Conservation (phyloP, 2,797 vertebrate species). For the Threskiornis aethiopicus region DNA sequence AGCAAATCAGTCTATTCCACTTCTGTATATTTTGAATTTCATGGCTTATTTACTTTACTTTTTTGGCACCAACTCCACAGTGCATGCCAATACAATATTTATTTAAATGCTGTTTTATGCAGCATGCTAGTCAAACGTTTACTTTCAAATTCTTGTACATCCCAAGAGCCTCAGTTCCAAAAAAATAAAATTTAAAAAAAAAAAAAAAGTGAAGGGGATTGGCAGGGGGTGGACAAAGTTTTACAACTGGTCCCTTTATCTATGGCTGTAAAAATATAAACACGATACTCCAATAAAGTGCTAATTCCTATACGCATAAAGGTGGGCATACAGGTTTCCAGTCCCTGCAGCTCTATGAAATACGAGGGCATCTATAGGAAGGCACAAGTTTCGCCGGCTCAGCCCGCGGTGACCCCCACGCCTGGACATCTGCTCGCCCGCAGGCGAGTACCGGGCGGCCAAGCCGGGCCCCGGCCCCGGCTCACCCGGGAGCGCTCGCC, state of each 20-base stretch:
- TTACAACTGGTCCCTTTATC: slow-evolving; percentile 72
- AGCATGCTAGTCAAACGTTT: slow-evolving; percentile 69
- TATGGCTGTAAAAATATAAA: slow-evolving; percentile 57
- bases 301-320: not conserved
- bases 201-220: not conserved
- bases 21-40: slow-evolving; percentile 82
- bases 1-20: slow-evolving; percentile 57
- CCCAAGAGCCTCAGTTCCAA: slow-evolving; percentile 61
- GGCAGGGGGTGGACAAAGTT: slow-evolving; percentile 22
- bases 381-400: not conserved
- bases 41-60: slow-evolving; percentile 80
- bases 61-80: slow-evolving; percentile 75
- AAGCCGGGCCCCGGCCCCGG: not conserved
- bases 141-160: slow-evolving; percentile 75
- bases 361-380: not conserved
- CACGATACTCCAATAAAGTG: not conserved
- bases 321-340: not conserved
- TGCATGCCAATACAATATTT: slow-evolving; percentile 79
- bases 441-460: not conserved
- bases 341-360: not conserved
- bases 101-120: slow-evolving; percentile 79
- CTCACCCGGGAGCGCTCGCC: not conserved
- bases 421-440: rapidly evolving
- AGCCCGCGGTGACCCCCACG: not conserved
- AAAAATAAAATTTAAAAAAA: not conserved